These are phyloP conservation scores for Panagrolaimus sp. DNA, from an alignment of 1,140 invertebrate species.

Conservation along the genomic window DNA sequence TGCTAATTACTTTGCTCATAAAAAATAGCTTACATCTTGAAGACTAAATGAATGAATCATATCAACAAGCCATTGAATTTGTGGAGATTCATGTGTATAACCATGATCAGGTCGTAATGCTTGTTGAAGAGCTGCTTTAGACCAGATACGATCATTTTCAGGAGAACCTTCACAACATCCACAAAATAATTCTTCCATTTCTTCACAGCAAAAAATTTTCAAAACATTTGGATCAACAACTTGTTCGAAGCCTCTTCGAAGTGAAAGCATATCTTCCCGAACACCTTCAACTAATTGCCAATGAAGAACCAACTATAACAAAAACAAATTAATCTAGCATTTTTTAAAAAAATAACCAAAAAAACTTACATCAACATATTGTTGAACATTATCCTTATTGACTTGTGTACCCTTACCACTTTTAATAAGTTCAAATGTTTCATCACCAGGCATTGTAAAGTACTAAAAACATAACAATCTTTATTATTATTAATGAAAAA, in stretches of 20 bases:
- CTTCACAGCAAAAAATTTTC: conserved; percentile 89
- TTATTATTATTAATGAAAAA: too few species aligned
- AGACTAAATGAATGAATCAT: conserved; percentile 79
- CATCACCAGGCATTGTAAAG: conserved; percentile 87
- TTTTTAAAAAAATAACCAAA: conserved; percentile 12
- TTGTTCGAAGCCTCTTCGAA: conserved; percentile 91
- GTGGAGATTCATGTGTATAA: conserved; percentile 89
- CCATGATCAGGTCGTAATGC: conserved; percentile 49
- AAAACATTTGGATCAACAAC: conserved; percentile 82
- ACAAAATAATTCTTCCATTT: conserved; percentile 93
- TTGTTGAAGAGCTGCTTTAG: conserved; percentile 33
- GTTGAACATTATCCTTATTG: conserved; percentile 84
- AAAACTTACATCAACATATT: conserved; percentile 74
- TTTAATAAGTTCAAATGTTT: conserved; percentile 83
- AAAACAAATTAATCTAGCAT: conserved; percentile 44
- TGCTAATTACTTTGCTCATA: neutral
- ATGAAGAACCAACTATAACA: conserved; percentile 72
- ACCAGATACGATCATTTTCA: conserved; percentile 38
- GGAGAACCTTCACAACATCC: conserved; percentile 64
- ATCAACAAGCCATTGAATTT: conserved; percentile 87
- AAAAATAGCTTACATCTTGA: conserved; percentile 66
- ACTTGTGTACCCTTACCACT: conserved; percentile 82
- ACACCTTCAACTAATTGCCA: conserved; percentile 90
- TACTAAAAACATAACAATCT: too few species aligned
- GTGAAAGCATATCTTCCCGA: conserved; percentile 86